phyloP scores from a whole-genome alignment of 1,140 invertebrate genomes.

The Trissolcus basalis region DNA sequence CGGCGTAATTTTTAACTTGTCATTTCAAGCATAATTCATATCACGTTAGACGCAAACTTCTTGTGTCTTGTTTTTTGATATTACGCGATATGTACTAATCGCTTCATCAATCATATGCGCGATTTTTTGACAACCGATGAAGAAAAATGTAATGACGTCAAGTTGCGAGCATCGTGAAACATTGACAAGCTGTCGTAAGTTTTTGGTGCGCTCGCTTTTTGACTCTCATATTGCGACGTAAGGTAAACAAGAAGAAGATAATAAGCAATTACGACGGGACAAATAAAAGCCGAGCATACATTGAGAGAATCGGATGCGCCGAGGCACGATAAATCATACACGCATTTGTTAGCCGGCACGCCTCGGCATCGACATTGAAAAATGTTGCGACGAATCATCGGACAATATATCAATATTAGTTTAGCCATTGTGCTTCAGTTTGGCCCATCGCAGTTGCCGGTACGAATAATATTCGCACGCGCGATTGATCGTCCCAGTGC shows the following conservation, averaged over 20 bases:
- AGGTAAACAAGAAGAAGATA: constrained; percentile 37
- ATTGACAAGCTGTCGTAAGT: constrained; percentile 14
- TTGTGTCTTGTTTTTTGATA: neutral
- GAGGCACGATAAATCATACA: constrained; percentile 57
- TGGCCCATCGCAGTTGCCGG: constrained; percentile 20
- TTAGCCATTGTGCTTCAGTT: constrained; percentile 61
- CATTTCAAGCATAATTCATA: neutral
- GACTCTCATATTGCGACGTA: neutral
- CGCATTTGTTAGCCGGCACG: constrained; percentile 60
- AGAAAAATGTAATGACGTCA: constrained; percentile 11
- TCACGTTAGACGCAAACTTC: constrained; percentile 1
- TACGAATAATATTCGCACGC: constrained; percentile 65
- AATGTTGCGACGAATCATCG: constrained; percentile 63
- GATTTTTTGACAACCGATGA: constrained; percentile 24
- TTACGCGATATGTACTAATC: constrained; percentile 24
- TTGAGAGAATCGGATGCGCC: constrained; percentile 53
- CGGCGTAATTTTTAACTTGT: neutral
- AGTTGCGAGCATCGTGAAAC: constrained; percentile 12
- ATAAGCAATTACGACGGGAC: constrained; percentile 43
- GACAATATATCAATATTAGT: constrained; percentile 75
- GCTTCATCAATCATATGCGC: constrained; percentile 24
- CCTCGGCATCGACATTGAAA: constrained; percentile 53
- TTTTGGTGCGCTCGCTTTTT: constrained; percentile 6
- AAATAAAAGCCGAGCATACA: constrained; percentile 45
- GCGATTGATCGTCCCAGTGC: constrained; percentile 61